Evolutionary conservation across 2,888 invertebrate genomes (phyloP).

Genomic region (Pheosia tremula): DNA sequence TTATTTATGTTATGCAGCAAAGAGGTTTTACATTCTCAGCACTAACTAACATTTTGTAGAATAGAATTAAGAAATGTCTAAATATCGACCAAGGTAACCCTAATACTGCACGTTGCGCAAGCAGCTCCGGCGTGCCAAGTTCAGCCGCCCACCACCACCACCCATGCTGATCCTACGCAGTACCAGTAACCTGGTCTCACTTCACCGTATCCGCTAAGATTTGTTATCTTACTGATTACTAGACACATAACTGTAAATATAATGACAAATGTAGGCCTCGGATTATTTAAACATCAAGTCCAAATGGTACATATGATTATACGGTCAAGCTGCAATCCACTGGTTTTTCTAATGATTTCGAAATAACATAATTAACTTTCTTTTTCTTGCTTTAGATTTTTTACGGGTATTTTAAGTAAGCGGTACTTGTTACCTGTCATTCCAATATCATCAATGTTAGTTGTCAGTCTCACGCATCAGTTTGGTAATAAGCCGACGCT

Average conservation of each 20-base stretch:
- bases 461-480: too few relatives aligned
- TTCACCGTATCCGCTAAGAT: conserved; percentile 40
- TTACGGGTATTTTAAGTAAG: too few relatives aligned
- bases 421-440: too few relatives aligned
- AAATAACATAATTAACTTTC: not conserved
- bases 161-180: conserved; percentile 66
- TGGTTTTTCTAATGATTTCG: not conserved
- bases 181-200: conserved; percentile 41
- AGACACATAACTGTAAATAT: conserved; percentile 31
- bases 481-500: too few relatives aligned
- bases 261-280: conserved; percentile 18
- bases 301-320: conserved; percentile 9
- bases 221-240: conserved; percentile 33
- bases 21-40: too few relatives aligned
- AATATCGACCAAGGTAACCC: conserved; percentile 10
- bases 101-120: conserved; percentile 53
- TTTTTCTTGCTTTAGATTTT: too few relatives aligned
- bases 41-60: not conserved
- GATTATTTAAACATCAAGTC: conserved; percentile 12
- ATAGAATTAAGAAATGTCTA: not conserved
- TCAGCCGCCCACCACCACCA: conserved; percentile 72
- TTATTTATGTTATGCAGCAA: not conserved
- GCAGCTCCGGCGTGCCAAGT: conserved; percentile 63
- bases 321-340: not conserved
- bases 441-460: too few relatives aligned